Conservation (phyloP, 1,140 invertebrate genomes). For the Prorops nasuta region DNA sequence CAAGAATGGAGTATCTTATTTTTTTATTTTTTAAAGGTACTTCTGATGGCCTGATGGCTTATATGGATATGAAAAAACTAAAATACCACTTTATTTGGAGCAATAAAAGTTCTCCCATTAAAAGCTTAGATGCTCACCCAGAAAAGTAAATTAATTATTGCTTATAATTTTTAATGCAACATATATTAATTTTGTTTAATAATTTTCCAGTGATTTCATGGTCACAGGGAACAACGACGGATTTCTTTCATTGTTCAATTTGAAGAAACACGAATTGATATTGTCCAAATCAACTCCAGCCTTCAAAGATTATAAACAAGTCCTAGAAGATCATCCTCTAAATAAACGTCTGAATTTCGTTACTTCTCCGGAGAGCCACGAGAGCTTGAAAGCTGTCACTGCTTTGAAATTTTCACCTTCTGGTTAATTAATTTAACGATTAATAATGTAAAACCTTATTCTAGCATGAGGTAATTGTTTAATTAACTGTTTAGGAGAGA, state of each 20-base stretch:
- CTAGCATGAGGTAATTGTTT: no score
- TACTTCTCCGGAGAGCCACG: slow-evolving; percentile 16
- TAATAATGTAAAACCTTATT: no score
- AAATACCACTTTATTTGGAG: slow-evolving; percentile 23
- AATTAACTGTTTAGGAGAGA: slow-evolving; percentile 24
- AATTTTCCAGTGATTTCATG: slow-evolving; percentile 27
- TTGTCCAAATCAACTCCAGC: slow-evolving; percentile 13
- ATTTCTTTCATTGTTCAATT: slow-evolving; percentile 23
- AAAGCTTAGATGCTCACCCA: slow-evolving; percentile 28
- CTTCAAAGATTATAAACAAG: slow-evolving; percentile 14
- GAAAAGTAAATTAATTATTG: slow-evolving; percentile 21
- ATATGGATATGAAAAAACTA: slow-evolving; percentile 22
- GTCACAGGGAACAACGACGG: slow-evolving; percentile 22
- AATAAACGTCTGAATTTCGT: slow-evolving; percentile 21
- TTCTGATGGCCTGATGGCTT: slow-evolving; percentile 19
- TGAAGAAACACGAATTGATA: slow-evolving; percentile 11
- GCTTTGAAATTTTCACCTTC: slow-evolving; percentile 25
- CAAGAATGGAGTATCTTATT: neutral
- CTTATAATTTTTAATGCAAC: neutral
- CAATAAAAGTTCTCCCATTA: slow-evolving; percentile 8
- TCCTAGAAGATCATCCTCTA: slow-evolving; percentile 16
- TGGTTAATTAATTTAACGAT: no score
- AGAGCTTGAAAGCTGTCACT: slow-evolving; percentile 16
- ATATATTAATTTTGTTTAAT: no score
- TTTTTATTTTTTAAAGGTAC: slow-evolving; percentile 18